phyloP scores from a whole-genome alignment of 2,797 vertebrate species.

The Acestrorhynchus altus region DNA sequence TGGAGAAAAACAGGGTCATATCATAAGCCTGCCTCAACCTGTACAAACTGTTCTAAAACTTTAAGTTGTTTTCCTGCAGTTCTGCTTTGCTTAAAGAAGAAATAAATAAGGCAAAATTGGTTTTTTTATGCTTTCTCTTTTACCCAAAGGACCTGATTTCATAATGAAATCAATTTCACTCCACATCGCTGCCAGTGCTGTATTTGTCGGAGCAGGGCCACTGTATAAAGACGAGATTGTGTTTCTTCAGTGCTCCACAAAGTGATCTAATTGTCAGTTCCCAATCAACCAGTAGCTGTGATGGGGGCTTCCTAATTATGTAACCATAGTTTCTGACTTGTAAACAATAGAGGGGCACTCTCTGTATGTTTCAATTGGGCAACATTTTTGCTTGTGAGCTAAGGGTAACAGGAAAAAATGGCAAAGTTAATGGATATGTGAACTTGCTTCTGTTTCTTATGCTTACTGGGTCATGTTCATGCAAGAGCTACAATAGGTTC shows the following conservation, averaged over 20 bases:
- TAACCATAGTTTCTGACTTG: slow-evolving; percentile 75
- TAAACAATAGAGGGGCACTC: slow-evolving; percentile 67
- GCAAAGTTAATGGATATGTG: slow-evolving; percentile 10
- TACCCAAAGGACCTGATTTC: slow-evolving; percentile 58
- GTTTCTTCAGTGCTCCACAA: slow-evolving; percentile 76
- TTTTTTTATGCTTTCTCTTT: slow-evolving; percentile 44
- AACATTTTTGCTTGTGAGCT: slow-evolving; percentile 37
- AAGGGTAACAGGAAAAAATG: slow-evolving; percentile 2
- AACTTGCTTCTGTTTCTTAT: neutral
- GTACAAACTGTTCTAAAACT: slow-evolving; percentile 71
- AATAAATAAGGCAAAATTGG: slow-evolving; percentile 36
- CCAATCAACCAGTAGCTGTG: slow-evolving; percentile 74
- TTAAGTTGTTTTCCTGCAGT: slow-evolving; percentile 26
- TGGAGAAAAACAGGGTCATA: slow-evolving; percentile 76
- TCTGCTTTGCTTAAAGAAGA: slow-evolving; percentile 42
- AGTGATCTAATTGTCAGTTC: slow-evolving; percentile 78
- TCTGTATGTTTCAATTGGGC: slow-evolving; percentile 53
- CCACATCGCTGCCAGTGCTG: slow-evolving; percentile 57
- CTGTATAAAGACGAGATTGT: slow-evolving; percentile 81
- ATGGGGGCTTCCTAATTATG: slow-evolving; percentile 76
- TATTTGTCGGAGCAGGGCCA: slow-evolving; percentile 62
- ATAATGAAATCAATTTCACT: slow-evolving; percentile 66
- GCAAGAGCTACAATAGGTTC: slow-evolving; percentile 26
- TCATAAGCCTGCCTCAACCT: slow-evolving; percentile 64
- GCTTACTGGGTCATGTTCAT: slow-evolving; percentile 27